These are phyloP conservation scores for Acanthopleura granulata DNA, from an alignment of 2,888 invertebrate genomes.

Conservation along the genomic window DNA sequence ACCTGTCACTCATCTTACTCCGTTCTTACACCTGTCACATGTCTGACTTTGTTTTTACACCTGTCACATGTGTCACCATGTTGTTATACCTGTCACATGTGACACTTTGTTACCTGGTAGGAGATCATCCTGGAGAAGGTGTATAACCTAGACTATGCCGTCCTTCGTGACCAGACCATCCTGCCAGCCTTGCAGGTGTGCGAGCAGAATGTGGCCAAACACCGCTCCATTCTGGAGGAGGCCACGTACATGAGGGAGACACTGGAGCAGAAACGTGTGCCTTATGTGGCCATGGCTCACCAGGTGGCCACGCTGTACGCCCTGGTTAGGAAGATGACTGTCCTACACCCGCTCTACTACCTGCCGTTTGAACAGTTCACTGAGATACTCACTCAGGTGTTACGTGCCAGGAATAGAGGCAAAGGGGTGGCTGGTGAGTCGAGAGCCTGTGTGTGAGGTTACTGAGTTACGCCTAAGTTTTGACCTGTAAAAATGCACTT, in stretches of 20 bases:
- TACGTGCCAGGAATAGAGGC: constrained; percentile 59
- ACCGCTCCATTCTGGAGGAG: constrained; percentile 62
- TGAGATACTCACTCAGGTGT: constrained; percentile 51
- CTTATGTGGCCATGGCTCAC: constrained; percentile 60
- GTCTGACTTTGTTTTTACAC: too few relatives aligned
- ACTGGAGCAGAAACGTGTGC: constrained; percentile 61
- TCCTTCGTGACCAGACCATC: constrained; percentile 66
- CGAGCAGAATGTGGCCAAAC: constrained; percentile 57
- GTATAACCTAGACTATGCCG: constrained; percentile 53
- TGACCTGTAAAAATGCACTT: too few relatives aligned
- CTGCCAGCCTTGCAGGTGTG: constrained; percentile 59
- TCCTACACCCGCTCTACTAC: constrained; percentile 60
- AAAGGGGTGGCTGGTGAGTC: constrained; percentile 59
- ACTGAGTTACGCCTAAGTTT: too few relatives aligned
- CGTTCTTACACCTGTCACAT: too few relatives aligned
- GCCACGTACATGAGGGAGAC: constrained; percentile 62
- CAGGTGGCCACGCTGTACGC: constrained; percentile 63
- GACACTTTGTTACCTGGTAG: constrained; percentile 38
- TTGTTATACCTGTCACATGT: too few relatives aligned
- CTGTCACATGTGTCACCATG: too few relatives aligned
- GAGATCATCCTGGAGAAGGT: constrained; percentile 63
- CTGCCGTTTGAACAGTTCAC: constrained; percentile 60
- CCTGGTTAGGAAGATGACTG: constrained; percentile 56
- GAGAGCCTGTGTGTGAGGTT: too few relatives aligned
- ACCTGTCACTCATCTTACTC: too few relatives aligned